Evolutionary conservation across 2,113 vertebrate genomes (phyloP), one percentile per base, ranked within the genome.

Genomic region (Galbula dea): DNA sequence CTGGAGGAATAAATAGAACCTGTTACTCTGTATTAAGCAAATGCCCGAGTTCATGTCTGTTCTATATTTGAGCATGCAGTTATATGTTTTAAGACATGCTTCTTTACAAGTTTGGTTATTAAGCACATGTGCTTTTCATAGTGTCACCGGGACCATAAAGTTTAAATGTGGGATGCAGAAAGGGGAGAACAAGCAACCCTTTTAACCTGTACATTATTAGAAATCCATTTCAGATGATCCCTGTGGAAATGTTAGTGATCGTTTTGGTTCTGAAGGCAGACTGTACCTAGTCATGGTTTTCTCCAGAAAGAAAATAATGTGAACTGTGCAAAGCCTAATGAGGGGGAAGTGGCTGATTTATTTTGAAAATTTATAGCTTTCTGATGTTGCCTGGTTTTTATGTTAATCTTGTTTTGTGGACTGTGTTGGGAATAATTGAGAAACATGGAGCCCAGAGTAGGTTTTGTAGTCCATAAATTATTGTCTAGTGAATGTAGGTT

Each of bases 1-100:
- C 62, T 83, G 80, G 36, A 81, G 87, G 27, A 96, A 93, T 94
- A 88, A 95, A 94, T 83, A 92, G 91, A 93, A 95, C 75, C 87
- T 83, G 78, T 48, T 91, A 54, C 46, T 74, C 43, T 77, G 15
- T 55, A 22, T 85, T 71, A 37, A 89, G 68, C 24, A 58, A 29
- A 41, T 89, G 77, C 77, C 62, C 0, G 0, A 58, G 74, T 87
- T 87, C 89, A 79, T 0, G 19, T 76, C 94, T 94, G 91, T 51
- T 89, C 94, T 94, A 45, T 89, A 94, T 91, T 92, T 96, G 85
- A 91, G 36, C 54, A 24, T 41, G 39, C 43, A 76, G 27, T 85
- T 86, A 15, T 9, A 65, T 93, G 74, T 83, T 97, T 86, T 90
- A 92, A 83, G 91, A 83, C 78, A 34, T 41, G 55, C 65, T 86